A percentile compares a stretch with the other conserved stretches of the same genome.
These are phyloP conservation scores for Aquatica leii DNA, from an alignment of 2,888 invertebrate species.

Conservation along the genomic window DNA sequence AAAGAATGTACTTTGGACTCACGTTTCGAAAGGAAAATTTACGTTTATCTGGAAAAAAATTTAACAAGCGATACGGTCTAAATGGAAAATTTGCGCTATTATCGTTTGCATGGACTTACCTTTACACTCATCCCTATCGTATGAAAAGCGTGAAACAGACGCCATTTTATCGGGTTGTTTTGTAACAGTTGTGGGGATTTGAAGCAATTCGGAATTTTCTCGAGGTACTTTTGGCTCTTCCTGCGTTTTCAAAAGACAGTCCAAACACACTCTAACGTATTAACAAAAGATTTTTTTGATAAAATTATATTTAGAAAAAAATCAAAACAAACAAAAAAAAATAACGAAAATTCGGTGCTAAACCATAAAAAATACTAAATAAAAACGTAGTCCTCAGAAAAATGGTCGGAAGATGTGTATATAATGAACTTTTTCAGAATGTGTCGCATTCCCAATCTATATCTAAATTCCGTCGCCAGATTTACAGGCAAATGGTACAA, in stretches of 20 bases:
- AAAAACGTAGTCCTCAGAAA: conserved; percentile 66
- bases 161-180: conserved; percentile 34
- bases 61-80: too few species aligned
- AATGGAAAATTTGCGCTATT: too few species aligned
- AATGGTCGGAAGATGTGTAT: conserved; percentile 81
- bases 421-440: conserved; percentile 76
- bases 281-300: conserved; percentile 8
- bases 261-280: conserved; percentile 36
- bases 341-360: conserved; percentile 13
- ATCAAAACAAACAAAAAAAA: conserved; percentile 14
- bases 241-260: conserved; percentile 27
- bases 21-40: too few species aligned
- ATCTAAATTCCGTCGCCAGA: conserved; percentile 68
- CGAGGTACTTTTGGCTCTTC: conserved; percentile 29
- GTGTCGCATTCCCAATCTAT: conserved; percentile 81
- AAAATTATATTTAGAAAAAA: conserved; percentile 9
- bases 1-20: too few species aligned
- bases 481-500: conserved; percentile 50
- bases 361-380: conserved; percentile 34
- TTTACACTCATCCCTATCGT: conserved; percentile 25
- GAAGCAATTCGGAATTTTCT: conserved; percentile 16
- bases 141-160: conserved; percentile 19
- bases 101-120: conserved; percentile 24
- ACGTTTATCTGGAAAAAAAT: too few species aligned
- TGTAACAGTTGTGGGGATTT: conserved; percentile 16